Base-by-base conservation (phyloP, 1,140 invertebrate genomes). In the Delia radicum region DNA sequence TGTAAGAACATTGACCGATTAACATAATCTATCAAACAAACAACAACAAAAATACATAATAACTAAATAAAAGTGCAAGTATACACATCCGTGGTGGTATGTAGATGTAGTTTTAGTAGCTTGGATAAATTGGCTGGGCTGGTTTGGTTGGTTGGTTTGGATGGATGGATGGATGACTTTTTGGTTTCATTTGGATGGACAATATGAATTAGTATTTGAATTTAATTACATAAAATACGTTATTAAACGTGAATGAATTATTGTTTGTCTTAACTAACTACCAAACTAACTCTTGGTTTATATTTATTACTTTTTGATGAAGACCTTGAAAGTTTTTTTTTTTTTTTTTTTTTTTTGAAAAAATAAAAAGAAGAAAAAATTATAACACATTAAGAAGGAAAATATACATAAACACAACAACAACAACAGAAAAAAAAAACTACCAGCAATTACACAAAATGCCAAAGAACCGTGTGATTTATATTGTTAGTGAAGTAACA, bases 1-100 rank as follows among this genome's bases (percentile, higher is more conserved):
- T 55, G 18, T 55, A 55, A 55, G 65, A 69, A 69, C 65, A 69
- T 69, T 69, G 65, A 69, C 65, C 65, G 65, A 69, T 69, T 69
- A 69, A 69, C 65, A 69, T 18, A 69, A 55, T 8, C 15, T 21
- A 55, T n/a, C 3, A 55, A 55, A 55, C 18, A 55, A n/a, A 21
- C 18, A 18, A 55, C n/a, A 55, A 24, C 18, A 55, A 55, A 18
- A 42, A 55, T 18, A 55, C 18, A 55, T 21, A 21, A 3, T 21
- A 55, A 21, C 24, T 55, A 21, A 55, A 55, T 55, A 55, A 55
- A 55, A 55, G 48, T 55, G 48, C 48, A 55, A 55, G 48, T 55
- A 33, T 33, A 12, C 1, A 33, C 33, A 12, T 10, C 4, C 7
- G 13, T 3, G 33, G 13, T 33, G 33, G 13, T 33, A n/a, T n/a